A percentile compares a stretch with the other conserved stretches of the same genome.
phyloP scores from a whole-genome alignment of 37 sponge, comb jelly and placozoan genomes.

The Cliona cf. orientalis region DNA sequence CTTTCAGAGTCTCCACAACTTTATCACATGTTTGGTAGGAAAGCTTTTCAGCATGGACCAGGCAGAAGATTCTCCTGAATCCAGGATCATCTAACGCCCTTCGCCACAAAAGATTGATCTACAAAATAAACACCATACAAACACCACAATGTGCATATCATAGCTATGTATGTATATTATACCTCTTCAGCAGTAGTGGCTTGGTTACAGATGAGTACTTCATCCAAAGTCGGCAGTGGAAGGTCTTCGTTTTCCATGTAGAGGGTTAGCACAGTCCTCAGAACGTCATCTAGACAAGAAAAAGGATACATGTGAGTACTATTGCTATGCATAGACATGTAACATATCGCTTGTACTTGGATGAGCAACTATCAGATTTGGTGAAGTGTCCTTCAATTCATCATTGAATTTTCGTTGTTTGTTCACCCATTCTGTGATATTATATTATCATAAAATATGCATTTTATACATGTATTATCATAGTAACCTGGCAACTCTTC shows the following conservation, averaged over 20 bases:
- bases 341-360: constrained; percentile 24
- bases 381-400: no score
- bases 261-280: constrained; percentile 24
- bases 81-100: constrained; percentile 1
- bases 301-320: neutral
- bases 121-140: constrained; percentile 15
- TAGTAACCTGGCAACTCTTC: neutral
- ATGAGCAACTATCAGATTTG: constrained; percentile 32
- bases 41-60: constrained; percentile 1
- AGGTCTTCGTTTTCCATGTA: constrained; percentile 23
- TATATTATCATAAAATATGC: no score
- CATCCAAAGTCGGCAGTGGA: constrained; percentile 37
- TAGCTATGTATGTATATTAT: no score
- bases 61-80: neutral
- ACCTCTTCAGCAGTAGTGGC: constrained; percentile 55
- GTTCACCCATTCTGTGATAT: neutral
- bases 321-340: no score
- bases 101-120: constrained; percentile 1
- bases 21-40: neutral
- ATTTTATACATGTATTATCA: no score
- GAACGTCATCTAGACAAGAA: constrained; percentile 15
- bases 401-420: neutral
- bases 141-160: no score
- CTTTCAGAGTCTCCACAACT: constrained; percentile 1
- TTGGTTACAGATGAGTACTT: constrained; percentile 34